A percentile compares a stretch with the other conserved stretches of the same genome.
Conservation (phyloP, 2,888 invertebrate genomes). For the Apocheima hispidaria region DNA sequence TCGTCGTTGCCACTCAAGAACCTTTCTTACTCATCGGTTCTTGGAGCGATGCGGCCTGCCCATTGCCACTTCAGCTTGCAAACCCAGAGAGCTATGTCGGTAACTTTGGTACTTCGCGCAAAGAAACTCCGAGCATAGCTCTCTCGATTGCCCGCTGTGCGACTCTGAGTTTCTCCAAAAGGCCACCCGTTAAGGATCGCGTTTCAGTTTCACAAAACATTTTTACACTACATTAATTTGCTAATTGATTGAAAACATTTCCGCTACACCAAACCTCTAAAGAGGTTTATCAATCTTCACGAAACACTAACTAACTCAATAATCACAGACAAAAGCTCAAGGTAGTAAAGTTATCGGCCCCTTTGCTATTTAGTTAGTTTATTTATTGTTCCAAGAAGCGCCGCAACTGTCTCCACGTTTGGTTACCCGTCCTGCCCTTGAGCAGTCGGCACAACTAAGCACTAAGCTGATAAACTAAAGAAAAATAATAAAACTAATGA, state of each 20-base stretch:
- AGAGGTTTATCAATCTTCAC: slow-evolving; percentile 13
- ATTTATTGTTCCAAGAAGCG: slow-evolving; percentile 6
- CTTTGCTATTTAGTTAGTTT: slow-evolving; percentile 11
- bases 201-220: not conserved
- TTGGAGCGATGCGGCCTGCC: too few relatives aligned
- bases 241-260: slow-evolving; percentile 5
- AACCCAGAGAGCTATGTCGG: too few relatives aligned
- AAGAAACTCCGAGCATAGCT: too few relatives aligned
- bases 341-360: slow-evolving; percentile 12
- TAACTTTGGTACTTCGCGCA: too few relatives aligned
- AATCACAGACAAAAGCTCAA: slow-evolving; percentile 13
- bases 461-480: too few relatives aligned
- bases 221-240: slow-evolving; percentile 9
- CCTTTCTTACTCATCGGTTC: too few relatives aligned
- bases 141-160: too few relatives aligned
- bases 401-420: slow-evolving; percentile 7
- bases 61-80: too few relatives aligned
- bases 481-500: too few relatives aligned
- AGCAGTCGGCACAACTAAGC: slow-evolving; percentile 14
- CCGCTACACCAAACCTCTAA: slow-evolving; percentile 3
- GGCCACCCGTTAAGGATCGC: too few relatives aligned
- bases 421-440: slow-evolving; percentile 18
- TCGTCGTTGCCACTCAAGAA: too few relatives aligned
- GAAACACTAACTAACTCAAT: slow-evolving; percentile 10
- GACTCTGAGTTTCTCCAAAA: too few relatives aligned